Evolutionary conservation across 2,888 invertebrate species (phyloP).

Genomic region (Pasiphila rectangulata): DNA sequence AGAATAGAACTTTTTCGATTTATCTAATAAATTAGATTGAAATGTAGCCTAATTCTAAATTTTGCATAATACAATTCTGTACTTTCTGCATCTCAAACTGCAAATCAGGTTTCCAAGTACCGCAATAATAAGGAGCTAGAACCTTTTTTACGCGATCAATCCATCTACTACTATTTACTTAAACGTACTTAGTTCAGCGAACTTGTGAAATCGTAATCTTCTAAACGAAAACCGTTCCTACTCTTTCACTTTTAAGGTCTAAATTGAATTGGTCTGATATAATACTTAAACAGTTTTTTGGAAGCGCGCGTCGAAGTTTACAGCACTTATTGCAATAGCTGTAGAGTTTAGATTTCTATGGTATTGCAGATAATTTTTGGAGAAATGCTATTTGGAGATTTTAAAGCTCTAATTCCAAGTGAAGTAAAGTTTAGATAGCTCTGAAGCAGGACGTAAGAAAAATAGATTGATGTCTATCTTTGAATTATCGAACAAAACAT

Average conservation of each 20-base stretch:
- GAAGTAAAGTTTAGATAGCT: too few relatives aligned
- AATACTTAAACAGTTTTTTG: constrained; percentile 7
- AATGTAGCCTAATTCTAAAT: constrained; percentile 8
- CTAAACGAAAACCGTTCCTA: constrained; percentile 1
- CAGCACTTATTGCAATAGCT: constrained; percentile 13
- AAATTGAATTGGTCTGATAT: constrained; percentile 3
- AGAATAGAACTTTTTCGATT: too few relatives aligned
- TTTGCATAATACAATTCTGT: background rate
- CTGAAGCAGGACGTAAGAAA: too few relatives aligned
- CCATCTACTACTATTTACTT: constrained; percentile 62
- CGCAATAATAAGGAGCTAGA: constrained; percentile 39
- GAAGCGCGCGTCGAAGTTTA: constrained; percentile 9
- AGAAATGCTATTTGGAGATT: background rate
- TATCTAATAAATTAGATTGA: background rate
- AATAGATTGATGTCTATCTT: too few relatives aligned
- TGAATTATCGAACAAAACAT: too few relatives aligned
- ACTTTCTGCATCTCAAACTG: constrained; percentile 15
- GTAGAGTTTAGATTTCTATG: constrained; percentile 22
- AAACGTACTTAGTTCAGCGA: constrained; percentile 62
- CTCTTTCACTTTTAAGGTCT: background rate
- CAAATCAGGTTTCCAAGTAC: constrained; percentile 33
- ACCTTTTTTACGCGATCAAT: constrained; percentile 54
- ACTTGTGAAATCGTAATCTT: constrained; percentile 38
- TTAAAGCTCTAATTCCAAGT: background rate
- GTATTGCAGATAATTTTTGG: background rate